phyloP scores from a whole-genome alignment of 2,888 invertebrate species.

The Pilophorus perplexus region DNA sequence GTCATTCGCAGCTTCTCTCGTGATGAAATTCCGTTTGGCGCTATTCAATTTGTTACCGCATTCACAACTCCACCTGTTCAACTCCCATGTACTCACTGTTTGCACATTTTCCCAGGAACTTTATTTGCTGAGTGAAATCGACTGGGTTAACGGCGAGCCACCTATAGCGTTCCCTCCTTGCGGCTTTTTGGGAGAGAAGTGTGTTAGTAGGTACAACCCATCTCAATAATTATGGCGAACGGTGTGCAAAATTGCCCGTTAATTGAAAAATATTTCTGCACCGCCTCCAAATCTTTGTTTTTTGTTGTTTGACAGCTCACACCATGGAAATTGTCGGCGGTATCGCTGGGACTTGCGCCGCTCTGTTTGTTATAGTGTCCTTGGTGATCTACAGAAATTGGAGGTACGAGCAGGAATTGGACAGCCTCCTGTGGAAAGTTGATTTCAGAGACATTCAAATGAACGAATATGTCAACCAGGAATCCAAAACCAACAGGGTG shows the following conservation, averaged over 20 bases:
- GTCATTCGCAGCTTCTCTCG: no score
- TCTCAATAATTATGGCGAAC: no score
- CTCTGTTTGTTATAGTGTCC: conserved; percentile 69
- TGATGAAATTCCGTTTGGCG: no score
- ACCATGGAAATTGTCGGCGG: conserved; percentile 80
- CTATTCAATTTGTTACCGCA: no score
- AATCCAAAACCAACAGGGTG: conserved; percentile 35
- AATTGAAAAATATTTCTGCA: no score
- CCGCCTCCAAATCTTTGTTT: no score
- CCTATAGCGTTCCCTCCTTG: conserved; percentile 84
- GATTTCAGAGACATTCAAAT: conserved; percentile 86
- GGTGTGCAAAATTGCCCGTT: no score
- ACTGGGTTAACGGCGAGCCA: conserved; percentile 69
- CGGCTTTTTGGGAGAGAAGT: conserved; percentile 87
- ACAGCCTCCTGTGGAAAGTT: conserved; percentile 90
- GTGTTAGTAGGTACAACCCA: conserved; percentile 71
- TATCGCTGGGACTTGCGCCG: conserved; percentile 71
- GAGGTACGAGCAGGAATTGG: conserved; percentile 90
- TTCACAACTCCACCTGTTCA: no score
- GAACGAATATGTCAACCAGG: conserved; percentile 54
- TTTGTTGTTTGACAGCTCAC: no score
- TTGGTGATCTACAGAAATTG: conserved; percentile 83
- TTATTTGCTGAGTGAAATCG: conserved; percentile 66
- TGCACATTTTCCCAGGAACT: conserved; percentile 78
- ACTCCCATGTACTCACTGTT: no score